Evolutionary conservation across 2,888 invertebrate genomes (phyloP).

Genomic region (Athalia rosae): DNA sequence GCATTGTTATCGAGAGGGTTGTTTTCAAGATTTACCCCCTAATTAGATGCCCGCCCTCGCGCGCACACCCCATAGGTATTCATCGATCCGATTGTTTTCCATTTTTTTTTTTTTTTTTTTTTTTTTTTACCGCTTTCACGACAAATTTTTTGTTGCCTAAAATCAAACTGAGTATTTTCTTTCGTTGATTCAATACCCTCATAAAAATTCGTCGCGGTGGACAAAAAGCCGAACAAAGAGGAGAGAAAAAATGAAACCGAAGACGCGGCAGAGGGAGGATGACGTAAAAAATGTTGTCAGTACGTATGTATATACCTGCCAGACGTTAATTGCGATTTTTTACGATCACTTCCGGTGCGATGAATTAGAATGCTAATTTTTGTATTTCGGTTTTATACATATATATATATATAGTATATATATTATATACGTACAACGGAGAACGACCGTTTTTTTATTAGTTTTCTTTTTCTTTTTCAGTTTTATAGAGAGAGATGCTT

Average conservation of each 20-base stretch:
- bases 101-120: background rate
- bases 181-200: too few relatives aligned
- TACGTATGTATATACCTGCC: slow-evolving; percentile 5
- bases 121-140: background rate
- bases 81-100: slow-evolving; percentile 25
- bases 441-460: background rate
- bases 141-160: too few relatives aligned
- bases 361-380: slow-evolving; percentile 71
- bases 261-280: background rate
- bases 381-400: slow-evolving; percentile 49
- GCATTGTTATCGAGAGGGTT: slow-evolving; percentile 52
- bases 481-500: background rate
- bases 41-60: slow-evolving; percentile 55
- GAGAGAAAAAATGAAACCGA: background rate
- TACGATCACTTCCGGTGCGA: slow-evolving; percentile 62
- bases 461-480: slow-evolving; percentile 1
- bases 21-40: slow-evolving; percentile 61
- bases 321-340: slow-evolving; percentile 68
- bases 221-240: background rate
- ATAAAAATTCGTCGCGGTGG: background rate
- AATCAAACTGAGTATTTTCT: too few relatives aligned
- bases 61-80: slow-evolving; percentile 10
- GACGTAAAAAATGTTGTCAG: slow-evolving; percentile 7
- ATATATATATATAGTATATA: too few relatives aligned
- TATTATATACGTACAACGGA: slow-evolving; percentile 5